These are phyloP conservation scores for Calliphora vicina DNA, from an alignment of 1,140 invertebrate species.

Conservation along the genomic window DNA sequence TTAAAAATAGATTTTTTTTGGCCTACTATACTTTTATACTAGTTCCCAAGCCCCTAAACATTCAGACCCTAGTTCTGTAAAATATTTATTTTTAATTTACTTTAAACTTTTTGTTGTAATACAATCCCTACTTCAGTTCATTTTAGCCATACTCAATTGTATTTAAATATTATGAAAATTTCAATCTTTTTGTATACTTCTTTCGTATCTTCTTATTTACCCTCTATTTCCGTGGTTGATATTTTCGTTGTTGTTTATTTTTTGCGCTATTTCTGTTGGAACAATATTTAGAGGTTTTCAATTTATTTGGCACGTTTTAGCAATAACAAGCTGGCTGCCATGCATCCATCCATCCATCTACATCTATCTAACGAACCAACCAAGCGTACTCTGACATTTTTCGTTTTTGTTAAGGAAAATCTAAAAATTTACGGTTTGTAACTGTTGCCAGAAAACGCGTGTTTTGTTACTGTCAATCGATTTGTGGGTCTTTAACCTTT, in stretches of 20 bases:
- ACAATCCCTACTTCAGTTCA: too few species aligned
- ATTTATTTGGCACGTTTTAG: constrained; percentile 29
- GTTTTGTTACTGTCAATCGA: constrained; percentile 27
- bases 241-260: background rate
- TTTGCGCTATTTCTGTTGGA: background rate
- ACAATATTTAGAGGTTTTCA: constrained; percentile 20
- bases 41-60: too few species aligned
- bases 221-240: background rate
- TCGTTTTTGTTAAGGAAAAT: constrained; percentile 12
- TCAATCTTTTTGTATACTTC: background rate
- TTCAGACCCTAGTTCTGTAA: too few species aligned
- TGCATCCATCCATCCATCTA: background rate
- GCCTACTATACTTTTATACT: too few species aligned
- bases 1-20: too few species aligned
- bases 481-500: constrained; percentile 34
- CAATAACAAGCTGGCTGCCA: constrained; percentile 15
- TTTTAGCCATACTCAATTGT: too few species aligned
- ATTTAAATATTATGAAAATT: background rate
- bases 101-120: too few species aligned
- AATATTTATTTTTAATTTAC: too few species aligned
- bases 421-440: constrained; percentile 26
- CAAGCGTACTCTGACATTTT: background rate
- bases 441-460: constrained; percentile 26
- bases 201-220: background rate
- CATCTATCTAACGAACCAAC: background rate